phyloP scores from a whole-genome alignment of 2,888 invertebrate species.

The Hypolimnas misippus region DNA sequence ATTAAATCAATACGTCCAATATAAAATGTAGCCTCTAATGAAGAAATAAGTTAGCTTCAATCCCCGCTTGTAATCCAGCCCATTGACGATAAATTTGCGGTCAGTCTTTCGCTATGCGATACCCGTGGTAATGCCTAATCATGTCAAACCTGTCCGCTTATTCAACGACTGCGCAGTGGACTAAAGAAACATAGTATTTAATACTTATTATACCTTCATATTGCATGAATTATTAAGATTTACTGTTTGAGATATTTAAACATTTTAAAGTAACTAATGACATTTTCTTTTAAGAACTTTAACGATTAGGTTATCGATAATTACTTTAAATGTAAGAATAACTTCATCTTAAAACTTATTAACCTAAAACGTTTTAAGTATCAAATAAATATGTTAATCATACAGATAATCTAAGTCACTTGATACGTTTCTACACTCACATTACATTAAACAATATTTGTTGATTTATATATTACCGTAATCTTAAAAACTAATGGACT shows the following conservation, averaged over 20 bases:
- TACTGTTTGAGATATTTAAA: neutral
- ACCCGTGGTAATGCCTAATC: conserved; percentile 41
- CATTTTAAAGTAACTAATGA: too few relatives aligned
- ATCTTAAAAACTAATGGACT: too few relatives aligned
- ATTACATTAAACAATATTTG: neutral
- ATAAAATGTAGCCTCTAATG: conserved; percentile 24
- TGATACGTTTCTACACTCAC: too few relatives aligned
- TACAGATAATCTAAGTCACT: neutral
- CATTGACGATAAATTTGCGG: conserved; percentile 34
- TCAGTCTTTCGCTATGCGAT: conserved; percentile 38
- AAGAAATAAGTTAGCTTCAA: conserved; percentile 33
- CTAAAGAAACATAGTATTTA: conserved; percentile 7
- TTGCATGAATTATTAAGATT: neutral
- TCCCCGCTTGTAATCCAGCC: conserved; percentile 10
- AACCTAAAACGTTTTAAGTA: too few relatives aligned
- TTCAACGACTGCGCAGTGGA: conserved; percentile 29
- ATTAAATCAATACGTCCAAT: conserved; percentile 22
- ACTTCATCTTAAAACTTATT: too few relatives aligned
- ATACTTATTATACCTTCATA: neutral
- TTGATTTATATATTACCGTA: too few relatives aligned
- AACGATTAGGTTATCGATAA: too few relatives aligned
- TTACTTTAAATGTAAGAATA: too few relatives aligned
- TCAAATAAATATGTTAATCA: neutral
- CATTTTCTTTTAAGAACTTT: too few relatives aligned
- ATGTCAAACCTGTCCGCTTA: conserved; percentile 41